phyloP scores from a whole-genome alignment of 2,113 vertebrate genomes.

The Smithornis capensis region DNA sequence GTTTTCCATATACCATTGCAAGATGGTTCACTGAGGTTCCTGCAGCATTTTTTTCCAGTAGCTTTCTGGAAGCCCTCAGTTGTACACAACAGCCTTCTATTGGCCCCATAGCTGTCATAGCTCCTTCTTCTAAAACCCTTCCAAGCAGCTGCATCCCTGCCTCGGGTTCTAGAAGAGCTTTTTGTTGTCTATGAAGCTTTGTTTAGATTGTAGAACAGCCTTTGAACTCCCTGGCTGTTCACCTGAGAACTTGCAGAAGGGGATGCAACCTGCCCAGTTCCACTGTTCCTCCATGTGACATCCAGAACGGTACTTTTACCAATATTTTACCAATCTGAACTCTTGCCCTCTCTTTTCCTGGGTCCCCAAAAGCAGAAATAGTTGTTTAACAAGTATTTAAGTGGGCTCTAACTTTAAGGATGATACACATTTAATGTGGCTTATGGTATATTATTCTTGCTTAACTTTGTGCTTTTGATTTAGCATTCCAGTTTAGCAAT shows the following conservation, averaged over 20 bases:
- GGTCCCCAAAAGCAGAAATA: not conserved
- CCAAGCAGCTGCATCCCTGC: not conserved
- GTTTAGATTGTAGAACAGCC: not conserved
- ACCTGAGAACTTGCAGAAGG: not conserved
- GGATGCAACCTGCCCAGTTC: not conserved
- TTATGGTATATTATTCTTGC: constrained; percentile 66
- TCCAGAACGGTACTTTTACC: not conserved
- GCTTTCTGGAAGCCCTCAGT: not conserved
- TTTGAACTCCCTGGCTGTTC: not conserved
- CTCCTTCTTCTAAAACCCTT: not conserved
- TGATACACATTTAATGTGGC: not conserved
- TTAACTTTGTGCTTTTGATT: constrained; percentile 71
- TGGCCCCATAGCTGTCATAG: not conserved
- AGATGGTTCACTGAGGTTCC: not conserved
- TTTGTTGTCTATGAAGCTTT: not conserved
- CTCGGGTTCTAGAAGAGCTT: not conserved
- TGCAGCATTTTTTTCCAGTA: not conserved
- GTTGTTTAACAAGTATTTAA: constrained; percentile 35
- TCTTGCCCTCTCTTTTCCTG: not conserved
- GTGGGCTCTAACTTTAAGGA: constrained; percentile 12
- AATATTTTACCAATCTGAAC: not conserved
- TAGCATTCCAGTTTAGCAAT: constrained; percentile 70
- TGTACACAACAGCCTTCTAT: not conserved
- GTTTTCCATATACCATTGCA: not conserved
- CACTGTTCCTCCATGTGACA: not conserved